Evolutionary conservation across 2,888 invertebrate genomes (phyloP).

Genomic region (Perizoma flavofasciatum): DNA sequence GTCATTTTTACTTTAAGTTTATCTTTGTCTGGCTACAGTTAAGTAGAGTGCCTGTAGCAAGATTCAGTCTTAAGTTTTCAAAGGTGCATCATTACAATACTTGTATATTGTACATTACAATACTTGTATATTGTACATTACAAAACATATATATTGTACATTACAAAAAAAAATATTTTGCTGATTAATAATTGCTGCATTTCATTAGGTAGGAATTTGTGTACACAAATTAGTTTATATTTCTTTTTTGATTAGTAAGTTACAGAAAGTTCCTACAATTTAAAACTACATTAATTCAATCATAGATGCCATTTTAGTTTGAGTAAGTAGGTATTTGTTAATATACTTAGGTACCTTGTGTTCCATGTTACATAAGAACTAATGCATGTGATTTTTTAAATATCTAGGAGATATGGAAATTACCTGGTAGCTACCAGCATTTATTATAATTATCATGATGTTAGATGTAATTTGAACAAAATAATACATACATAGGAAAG

Average conservation of each 20-base stretch:
- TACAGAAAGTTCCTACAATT: conserved; percentile 77
- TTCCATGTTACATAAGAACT: conserved; percentile 51
- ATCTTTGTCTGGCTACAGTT: not conserved
- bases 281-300: conserved; percentile 50
- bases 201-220: conserved; percentile 18
- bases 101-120: not conserved
- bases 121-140: conserved; percentile 9
- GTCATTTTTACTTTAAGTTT: not conserved
- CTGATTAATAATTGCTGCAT: conserved; percentile 13
- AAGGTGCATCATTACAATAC: conserved; percentile 37
- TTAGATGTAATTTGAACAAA: conserved; percentile 46
- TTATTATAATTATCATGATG: conserved; percentile 43
- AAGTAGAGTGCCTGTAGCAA: too few relatives aligned
- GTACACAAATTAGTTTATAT: conserved; percentile 36
- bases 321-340: conserved; percentile 51
- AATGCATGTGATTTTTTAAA: conserved; percentile 26
- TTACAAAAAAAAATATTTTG: conserved; percentile 22
- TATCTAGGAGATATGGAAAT: conserved; percentile 25
- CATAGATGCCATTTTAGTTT: conserved; percentile 72
- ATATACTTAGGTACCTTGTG: conserved; percentile 57
- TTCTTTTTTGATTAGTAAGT: conserved; percentile 59
- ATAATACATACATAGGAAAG: not conserved
- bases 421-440: conserved; percentile 51
- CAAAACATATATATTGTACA: conserved; percentile 2
- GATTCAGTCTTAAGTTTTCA: conserved; percentile 28